Evolutionary conservation across 2,888 invertebrate genomes (phyloP), one percentile per base, ranked within the genome.

Genomic region (Platycheirus rosarum): DNA sequence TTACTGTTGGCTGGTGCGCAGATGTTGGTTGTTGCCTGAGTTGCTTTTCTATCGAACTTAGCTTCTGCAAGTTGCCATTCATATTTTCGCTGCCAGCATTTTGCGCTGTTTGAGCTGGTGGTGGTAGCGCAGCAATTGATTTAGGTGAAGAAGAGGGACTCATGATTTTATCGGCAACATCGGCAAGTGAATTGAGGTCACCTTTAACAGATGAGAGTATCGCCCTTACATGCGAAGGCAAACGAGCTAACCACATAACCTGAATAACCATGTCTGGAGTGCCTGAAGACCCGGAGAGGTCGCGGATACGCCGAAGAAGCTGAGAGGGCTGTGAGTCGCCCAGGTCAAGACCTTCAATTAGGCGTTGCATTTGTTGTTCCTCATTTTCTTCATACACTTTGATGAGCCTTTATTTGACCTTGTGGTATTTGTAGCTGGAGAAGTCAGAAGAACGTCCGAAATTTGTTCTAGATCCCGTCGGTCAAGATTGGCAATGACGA

Each of bases 101-200:
- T 16, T 51, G n/a, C 9, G 40, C 8, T 51, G 51, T 2, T 49
- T 40, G 11, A 26, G 29, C 1, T 26, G 53, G 8, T 42, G 66
- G 53, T 44, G 42, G 66, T 26, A 53, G 23, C n/a, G 51, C 65
- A 40, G 51, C 49, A 42, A 66, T 51, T 2, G 55, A 7, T n/a
- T 37, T 14, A 20, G 55, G 37, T 20, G 55, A 16, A n/a, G 55
- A 55, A n/a, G 55, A 37, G 20, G 37, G 55, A 18, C 55, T 35
- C 40, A 55, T 55, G 37, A 55, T 55, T 37, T 55, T 55, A 37
- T 55, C 55, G 11, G 42, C 42, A 11, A 51, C 51, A 14, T 66
- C 42, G 4, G 66, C 51, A 9, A 65, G 51, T 0, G 23, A 26
- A 26, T 65, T 26, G 8, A 51, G 51, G 11, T 55, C 55, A 6